These are phyloP conservation scores for Toxostoma redivivum DNA, from an alignment of 2,113 vertebrate species.

Conservation along the genomic window DNA sequence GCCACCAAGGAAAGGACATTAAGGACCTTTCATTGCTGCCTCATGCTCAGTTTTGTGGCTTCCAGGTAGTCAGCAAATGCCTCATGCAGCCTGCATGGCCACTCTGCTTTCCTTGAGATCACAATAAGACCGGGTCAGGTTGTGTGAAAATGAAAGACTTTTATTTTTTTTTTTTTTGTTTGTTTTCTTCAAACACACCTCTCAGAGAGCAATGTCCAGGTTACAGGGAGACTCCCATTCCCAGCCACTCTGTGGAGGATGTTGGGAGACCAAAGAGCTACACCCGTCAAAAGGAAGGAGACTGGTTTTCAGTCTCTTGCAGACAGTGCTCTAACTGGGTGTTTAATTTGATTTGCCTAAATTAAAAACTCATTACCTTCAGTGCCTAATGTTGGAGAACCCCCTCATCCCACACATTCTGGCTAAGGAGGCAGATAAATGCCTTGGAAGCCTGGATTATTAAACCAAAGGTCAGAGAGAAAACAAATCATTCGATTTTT, in stretches of 20 bases:
- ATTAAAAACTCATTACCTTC: not conserved
- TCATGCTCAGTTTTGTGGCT: not conserved
- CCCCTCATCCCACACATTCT: not conserved
- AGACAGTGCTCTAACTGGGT: not conserved
- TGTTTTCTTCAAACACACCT: not conserved
- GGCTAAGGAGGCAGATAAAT: not conserved
- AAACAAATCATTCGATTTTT: not conserved
- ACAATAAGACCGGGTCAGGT: not conserved
- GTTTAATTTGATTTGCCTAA: not conserved
- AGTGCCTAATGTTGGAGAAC: not conserved
- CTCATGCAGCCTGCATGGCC: not conserved
- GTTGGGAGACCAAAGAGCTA: not conserved
- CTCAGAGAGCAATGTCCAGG: not conserved
- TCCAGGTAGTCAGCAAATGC: not conserved
- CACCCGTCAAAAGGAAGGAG: not conserved
- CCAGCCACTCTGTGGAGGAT: not conserved
- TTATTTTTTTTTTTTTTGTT: not conserved
- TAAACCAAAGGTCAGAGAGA: not conserved
- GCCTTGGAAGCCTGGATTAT: not conserved
- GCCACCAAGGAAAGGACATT: not conserved
- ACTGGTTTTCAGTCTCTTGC: not conserved
- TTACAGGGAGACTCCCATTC: not conserved
- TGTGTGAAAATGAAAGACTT: not conserved
- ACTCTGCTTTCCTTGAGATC: not conserved
- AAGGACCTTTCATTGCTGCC: not conserved